A percentile compares a stretch with the other conserved stretches of the same genome.
Conservation (phyloP, 2,888 invertebrate species). For the Cantharis nigra region DNA sequence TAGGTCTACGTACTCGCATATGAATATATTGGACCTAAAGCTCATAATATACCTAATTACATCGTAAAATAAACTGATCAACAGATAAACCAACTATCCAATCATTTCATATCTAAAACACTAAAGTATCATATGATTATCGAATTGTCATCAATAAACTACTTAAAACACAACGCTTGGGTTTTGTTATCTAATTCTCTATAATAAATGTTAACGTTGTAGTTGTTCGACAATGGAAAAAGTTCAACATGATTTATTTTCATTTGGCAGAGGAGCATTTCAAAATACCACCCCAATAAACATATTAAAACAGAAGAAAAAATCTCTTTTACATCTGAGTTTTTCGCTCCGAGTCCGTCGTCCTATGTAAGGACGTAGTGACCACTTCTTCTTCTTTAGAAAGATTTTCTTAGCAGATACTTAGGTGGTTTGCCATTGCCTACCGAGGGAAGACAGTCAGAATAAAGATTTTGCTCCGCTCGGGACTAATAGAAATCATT, state of each 20-base stretch:
- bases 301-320: no score
- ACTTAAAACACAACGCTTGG: slow-evolving; percentile 26
- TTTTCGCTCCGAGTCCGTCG: no score
- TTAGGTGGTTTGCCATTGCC: no score
- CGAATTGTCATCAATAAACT: slow-evolving; percentile 45
- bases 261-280: neutral
- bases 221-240: neutral
- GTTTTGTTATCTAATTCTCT: slow-evolving; percentile 32
- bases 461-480: no score
- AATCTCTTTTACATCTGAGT: no score
- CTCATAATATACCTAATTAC: slow-evolving; percentile 39
- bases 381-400: no score
- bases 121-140: slow-evolving; percentile 44
- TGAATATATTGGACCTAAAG: slow-evolving; percentile 24
- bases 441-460: no score
- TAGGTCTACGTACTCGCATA: slow-evolving; percentile 9
- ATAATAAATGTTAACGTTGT: neutral
- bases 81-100: slow-evolving; percentile 37
- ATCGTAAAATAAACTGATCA: slow-evolving; percentile 41
- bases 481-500: no score
- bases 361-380: no score
- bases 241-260: neutral
- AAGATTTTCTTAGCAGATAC: no score
- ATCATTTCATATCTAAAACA: slow-evolving; percentile 43
- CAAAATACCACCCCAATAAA: neutral